Percentiles rank a stretch among this genome's conserved stretches.
phyloP scores from a whole-genome alignment of 2,113 vertebrate genomes.

The Piprites chloris region DNA sequence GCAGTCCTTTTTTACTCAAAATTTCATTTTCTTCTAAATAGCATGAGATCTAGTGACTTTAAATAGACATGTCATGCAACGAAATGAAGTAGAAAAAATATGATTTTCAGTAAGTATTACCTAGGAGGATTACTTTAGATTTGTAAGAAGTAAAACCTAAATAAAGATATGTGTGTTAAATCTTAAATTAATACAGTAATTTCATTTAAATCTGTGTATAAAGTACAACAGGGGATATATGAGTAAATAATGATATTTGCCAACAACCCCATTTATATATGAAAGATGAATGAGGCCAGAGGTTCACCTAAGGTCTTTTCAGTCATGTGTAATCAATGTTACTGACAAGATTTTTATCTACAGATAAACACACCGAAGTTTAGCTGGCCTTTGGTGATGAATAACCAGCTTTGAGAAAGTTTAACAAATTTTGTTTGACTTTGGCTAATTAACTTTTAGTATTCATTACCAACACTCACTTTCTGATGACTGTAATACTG shows the following conservation, averaged over 20 bases:
- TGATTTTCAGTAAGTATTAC: not conserved
- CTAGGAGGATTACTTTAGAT: not conserved
- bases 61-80: not conserved
- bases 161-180: not conserved
- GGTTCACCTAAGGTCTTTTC: constrained; percentile 8
- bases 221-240: not conserved
- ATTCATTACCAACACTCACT: not conserved
- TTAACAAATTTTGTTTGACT: not conserved
- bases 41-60: not conserved
- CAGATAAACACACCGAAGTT: not conserved
- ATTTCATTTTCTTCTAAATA: not conserved
- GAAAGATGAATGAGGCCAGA: constrained; percentile 39
- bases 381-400: not conserved
- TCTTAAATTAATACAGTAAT: not conserved
- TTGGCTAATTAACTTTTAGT: not conserved
- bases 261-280: not conserved
- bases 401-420: not conserved
- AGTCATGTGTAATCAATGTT: not conserved
- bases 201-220: not conserved
- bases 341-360: not conserved
- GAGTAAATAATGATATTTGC: constrained; percentile 14
- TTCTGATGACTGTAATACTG: not conserved
- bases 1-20: not conserved
- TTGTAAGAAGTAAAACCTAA: not conserved
- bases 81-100: not conserved